A percentile compares a stretch with the other conserved stretches of the same genome.
These are phyloP conservation scores for Drosophila nikananu DNA, from an alignment of 1,140 invertebrate genomes.

Conservation along the genomic window DNA sequence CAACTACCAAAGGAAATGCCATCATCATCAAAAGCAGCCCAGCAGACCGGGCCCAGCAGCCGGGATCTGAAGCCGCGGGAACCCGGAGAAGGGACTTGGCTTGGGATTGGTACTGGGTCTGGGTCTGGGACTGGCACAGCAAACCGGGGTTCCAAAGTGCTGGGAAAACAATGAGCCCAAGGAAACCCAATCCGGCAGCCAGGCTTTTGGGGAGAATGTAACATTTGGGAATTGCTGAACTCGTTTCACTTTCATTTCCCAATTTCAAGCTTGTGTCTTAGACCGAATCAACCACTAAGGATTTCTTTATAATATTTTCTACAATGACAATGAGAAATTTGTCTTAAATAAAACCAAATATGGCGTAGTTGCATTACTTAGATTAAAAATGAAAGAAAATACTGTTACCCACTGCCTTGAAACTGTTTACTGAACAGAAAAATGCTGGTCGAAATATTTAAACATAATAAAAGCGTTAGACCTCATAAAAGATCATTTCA, in stretches of 20 bases:
- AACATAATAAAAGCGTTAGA: not conserved
- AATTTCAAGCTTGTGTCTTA: conserved; percentile 42
- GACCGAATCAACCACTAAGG: not conserved
- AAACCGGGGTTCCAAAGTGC: conserved; percentile 8
- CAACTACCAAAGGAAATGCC: conserved; percentile 85
- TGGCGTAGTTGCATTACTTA: not conserved
- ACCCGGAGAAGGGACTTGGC: conserved; percentile 17
- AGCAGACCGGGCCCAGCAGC: conserved; percentile 60
- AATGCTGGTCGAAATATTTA: not conserved
- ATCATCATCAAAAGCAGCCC: conserved; percentile 83
- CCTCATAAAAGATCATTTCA: not conserved
- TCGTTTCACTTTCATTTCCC: conserved; percentile 72
- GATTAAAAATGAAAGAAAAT: not conserved
- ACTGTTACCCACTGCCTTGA: no score
- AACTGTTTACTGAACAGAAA: not conserved
- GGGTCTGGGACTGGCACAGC: conserved; percentile 2
- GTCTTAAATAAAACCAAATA: not conserved
- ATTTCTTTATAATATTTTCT: not conserved
- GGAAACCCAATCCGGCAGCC: conserved; percentile 47
- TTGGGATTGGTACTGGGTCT: conserved; percentile 28
- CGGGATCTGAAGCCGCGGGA: conserved; percentile 41
- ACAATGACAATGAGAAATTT: no score
- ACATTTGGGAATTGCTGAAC: conserved; percentile 69
- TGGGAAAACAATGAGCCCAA: conserved; percentile 54
- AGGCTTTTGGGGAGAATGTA: conserved; percentile 42